Evolutionary conservation across 1,140 invertebrate genomes (phyloP).

Genomic region (Rhagoletis pomonella): DNA sequence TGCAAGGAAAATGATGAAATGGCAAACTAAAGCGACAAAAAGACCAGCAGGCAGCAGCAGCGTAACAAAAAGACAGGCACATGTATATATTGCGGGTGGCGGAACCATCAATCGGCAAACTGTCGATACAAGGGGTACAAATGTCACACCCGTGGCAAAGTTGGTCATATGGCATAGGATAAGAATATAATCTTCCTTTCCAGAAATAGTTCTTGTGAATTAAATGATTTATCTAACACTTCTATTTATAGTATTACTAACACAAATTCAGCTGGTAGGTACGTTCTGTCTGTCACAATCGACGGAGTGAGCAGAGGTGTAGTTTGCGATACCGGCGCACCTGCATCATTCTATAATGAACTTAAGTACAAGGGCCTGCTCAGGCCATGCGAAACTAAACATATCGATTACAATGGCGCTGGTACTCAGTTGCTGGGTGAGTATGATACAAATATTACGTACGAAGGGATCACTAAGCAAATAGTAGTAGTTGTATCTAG

Average conservation of each 20-base stretch:
- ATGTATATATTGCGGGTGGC: constrained; percentile 49
- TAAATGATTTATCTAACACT: neutral
- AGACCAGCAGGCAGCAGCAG: neutral
- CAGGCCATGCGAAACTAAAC: constrained; percentile 9
- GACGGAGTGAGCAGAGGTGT: constrained; percentile 34
- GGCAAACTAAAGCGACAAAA: neutral
- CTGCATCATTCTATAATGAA: constrained; percentile 25
- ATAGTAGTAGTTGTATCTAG: constrained; percentile 54
- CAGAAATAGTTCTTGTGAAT: neutral
- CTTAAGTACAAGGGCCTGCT: neutral
- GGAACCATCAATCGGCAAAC: constrained; percentile 2
- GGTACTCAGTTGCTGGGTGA: constrained; percentile 53
- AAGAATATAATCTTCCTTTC: constrained; percentile 27
- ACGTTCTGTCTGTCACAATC: constrained; percentile 35
- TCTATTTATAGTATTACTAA: too few relatives aligned
- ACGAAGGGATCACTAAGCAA: constrained; percentile 48
- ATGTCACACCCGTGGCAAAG: neutral
- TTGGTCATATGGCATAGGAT: constrained; percentile 38
- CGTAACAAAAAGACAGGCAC: neutral
- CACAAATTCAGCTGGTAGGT: too few relatives aligned
- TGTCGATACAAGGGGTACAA: neutral
- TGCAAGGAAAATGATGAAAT: constrained; percentile 7
- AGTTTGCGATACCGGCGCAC: constrained; percentile 52
- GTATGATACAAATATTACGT: constrained; percentile 53
- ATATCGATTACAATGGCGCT: constrained; percentile 37